Percentiles rank a stretch among this genome's conserved stretches.
Evolutionary conservation across 2,888 invertebrate species (phyloP).

Genomic region (Empis stercorea): DNA sequence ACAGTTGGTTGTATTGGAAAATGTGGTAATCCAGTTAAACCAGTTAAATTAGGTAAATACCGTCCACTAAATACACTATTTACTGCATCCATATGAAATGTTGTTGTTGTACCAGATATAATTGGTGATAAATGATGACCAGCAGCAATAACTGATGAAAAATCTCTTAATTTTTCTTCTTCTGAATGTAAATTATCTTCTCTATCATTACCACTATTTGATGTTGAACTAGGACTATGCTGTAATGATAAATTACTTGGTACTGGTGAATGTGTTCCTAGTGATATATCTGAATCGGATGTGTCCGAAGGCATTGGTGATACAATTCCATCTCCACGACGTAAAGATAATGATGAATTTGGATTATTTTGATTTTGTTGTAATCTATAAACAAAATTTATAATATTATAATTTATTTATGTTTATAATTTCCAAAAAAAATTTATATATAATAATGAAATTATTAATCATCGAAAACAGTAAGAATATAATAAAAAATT

Average conservation of each 20-base stretch:
- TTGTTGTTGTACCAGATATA: slow-evolving; percentile 18
- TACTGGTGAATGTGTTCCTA: slow-evolving; percentile 37
- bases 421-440: too few relatives aligned
- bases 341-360: slow-evolving; percentile 24
- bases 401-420: too few relatives aligned
- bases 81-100: slow-evolving; percentile 28
- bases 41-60: slow-evolving; percentile 35
- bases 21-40: slow-evolving; percentile 34
- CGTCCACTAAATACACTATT: slow-evolving; percentile 30
- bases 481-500: too few relatives aligned
- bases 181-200: slow-evolving; percentile 34
- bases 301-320: slow-evolving; percentile 35
- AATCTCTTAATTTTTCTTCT: slow-evolving; percentile 33
- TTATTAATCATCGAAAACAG: too few relatives aligned
- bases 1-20: slow-evolving; percentile 36
- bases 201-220: slow-evolving; percentile 34
- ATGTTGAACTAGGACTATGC: slow-evolving; percentile 36
- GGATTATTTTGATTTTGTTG: slow-evolving; percentile 35
- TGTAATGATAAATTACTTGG: slow-evolving; percentile 35
- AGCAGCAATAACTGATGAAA: slow-evolving; percentile 20
- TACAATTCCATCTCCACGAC: slow-evolving; percentile 29
- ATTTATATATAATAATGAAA: too few relatives aligned
- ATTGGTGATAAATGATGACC: slow-evolving; percentile 16
- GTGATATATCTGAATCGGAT: slow-evolving; percentile 36
- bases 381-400: too few relatives aligned